Base-by-base conservation (phyloP, 2,113 vertebrate species). In the Ovibos moschatus region DNA sequence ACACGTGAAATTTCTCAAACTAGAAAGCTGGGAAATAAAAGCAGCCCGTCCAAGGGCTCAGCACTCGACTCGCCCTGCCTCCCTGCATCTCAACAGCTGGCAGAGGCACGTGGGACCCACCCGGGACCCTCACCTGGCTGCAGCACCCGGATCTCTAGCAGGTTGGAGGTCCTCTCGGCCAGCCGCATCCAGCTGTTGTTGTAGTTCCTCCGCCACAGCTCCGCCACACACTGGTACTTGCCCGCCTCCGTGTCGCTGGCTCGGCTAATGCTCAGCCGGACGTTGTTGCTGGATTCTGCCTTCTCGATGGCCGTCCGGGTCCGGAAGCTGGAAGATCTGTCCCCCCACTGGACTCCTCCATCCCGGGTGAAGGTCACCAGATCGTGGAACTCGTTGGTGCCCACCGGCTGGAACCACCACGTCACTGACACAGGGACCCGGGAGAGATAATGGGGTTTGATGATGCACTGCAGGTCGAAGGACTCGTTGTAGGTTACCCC, bases 401-500 rank as follows among this genome's bases (percentile, higher is more conserved):
- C 99, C 0, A 99, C 98, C 0, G 99, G 99, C 98, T 99, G 99
- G 98, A 99, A 99, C 53, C 99, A 99, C 99, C 99, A 99, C 0
- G 99, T 99, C 97, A 99, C 99, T 0, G 99, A 99, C 55, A 99
- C 99, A 0, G 99, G 99, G 6, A 99, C 99, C 25, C 99, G 99
- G 0, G 99, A 98, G 0, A 99, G 99, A 95, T 99, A 99, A 23
- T 99, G 99, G 0, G 99, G 99, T 96, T 99, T 99, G 97, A 99
- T 99, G 98, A 99, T 99, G 97, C 99, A 99, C 97, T 99, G 99
- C 3, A 99, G 99, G 98, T 99, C 99, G 1, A 99, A 99, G 15
- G 99, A 99, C 64, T 99, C 99, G 0, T 99, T 99, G 94, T 99
- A 99, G 91, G 99, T 99, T 30, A 99, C 99, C 0, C 99, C 99